phyloP scores from a whole-genome alignment of 2,113 vertebrate species.

The Paramormyrops kingsleyae region DNA sequence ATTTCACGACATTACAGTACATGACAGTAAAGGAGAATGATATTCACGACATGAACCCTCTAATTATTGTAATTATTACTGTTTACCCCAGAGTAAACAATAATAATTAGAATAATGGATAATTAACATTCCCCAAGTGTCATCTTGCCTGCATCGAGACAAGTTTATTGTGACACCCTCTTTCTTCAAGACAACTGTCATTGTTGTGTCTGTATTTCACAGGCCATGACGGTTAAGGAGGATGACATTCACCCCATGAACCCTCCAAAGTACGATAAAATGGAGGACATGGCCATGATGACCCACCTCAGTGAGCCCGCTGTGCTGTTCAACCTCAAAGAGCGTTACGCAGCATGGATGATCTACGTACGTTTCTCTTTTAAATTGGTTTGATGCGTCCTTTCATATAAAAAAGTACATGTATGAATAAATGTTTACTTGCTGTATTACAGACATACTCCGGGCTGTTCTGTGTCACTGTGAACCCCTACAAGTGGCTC shows the following conservation, averaged over 20 bases:
- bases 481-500: constrained; percentile 65
- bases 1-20: constrained; percentile 30
- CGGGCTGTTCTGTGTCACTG: constrained; percentile 7
- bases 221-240: not conserved
- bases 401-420: not conserved
- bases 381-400: not conserved
- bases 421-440: too few species aligned
- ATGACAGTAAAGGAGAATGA: constrained; percentile 59
- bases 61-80: too few species aligned
- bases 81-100: too few species aligned
- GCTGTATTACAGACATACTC: not conserved
- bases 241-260: constrained; percentile 54
- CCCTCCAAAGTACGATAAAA: constrained; percentile 66
- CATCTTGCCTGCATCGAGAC: too few species aligned
- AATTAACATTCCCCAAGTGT: too few species aligned
- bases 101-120: too few species aligned
- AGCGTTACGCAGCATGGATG: constrained; percentile 84
- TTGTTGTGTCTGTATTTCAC: not conserved
- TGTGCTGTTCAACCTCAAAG: constrained; percentile 80
- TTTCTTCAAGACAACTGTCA: not conserved
- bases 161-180: too few species aligned
- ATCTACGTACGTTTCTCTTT: constrained; percentile 68
- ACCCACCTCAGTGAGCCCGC: constrained; percentile 65
- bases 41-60: constrained; percentile 17
- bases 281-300: constrained; percentile 72